phyloP scores from a whole-genome alignment of 2,113 vertebrate genomes.

The Bufo bufo region DNA sequence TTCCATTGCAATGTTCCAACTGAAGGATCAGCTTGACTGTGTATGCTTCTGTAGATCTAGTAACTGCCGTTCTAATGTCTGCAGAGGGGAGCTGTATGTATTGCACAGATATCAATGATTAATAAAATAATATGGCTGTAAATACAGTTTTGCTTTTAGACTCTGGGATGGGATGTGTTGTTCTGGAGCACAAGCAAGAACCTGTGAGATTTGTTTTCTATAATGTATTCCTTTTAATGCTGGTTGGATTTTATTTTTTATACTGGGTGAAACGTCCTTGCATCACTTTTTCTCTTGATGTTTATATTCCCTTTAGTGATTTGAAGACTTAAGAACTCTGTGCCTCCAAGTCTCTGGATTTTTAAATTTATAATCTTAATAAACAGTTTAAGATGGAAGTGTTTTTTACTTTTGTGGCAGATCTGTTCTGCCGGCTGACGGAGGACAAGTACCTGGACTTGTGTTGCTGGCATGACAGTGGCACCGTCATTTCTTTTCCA shows the following conservation, averaged over 20 bases:
- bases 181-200: constrained; percentile 72
- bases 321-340: constrained; percentile 77
- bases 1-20: constrained; percentile 67
- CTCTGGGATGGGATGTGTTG: constrained; percentile 76
- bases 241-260: constrained; percentile 75
- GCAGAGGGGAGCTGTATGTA: constrained; percentile 66
- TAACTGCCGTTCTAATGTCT: constrained; percentile 66
- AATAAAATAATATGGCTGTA: constrained; percentile 74
- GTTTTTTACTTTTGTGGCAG: constrained; percentile 5
- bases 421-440: not conserved
- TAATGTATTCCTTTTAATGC: constrained; percentile 69
- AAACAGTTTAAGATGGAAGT: constrained; percentile 77
- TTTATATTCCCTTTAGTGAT: constrained; percentile 74
- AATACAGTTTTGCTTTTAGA: constrained; percentile 77
- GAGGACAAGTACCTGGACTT: not conserved
- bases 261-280: constrained; percentile 72
- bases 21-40: constrained; percentile 71
- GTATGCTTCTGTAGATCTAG: constrained; percentile 82
- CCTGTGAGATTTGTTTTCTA: constrained; percentile 75
- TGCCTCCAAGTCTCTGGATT: constrained; percentile 80
- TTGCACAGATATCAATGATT: constrained; percentile 66
- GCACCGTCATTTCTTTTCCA: too few relatives aligned
- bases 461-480: not conserved
- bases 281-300: constrained; percentile 67
- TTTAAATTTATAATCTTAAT: constrained; percentile 82